A percentile compares a stretch with the other conserved stretches of the same genome.
Conservation (phyloP, 2,797 vertebrate species). For the Lacerta bilineata region DNA sequence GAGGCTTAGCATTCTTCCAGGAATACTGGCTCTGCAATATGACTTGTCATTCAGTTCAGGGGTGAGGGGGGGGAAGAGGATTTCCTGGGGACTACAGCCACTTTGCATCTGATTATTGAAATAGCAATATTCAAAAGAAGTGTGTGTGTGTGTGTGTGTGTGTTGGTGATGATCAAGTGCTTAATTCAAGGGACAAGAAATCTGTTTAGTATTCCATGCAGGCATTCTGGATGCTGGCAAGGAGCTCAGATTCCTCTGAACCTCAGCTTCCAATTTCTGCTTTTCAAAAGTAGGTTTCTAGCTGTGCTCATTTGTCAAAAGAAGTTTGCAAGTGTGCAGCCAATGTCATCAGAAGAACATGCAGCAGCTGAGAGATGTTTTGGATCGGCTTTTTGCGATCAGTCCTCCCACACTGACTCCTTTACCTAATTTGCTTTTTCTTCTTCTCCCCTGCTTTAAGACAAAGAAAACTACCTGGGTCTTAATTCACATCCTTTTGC, state of each 20-base stretch:
- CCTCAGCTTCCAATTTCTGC: not conserved
- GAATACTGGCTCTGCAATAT: conserved; percentile 43
- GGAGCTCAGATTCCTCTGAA: not conserved
- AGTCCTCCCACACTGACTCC: not conserved
- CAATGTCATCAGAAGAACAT: not conserved
- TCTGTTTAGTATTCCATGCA: not conserved
- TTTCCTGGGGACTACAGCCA: conserved; percentile 53
- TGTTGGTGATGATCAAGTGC: conserved; percentile 42
- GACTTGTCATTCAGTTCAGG: conserved; percentile 50
- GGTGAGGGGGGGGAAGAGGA: conserved; percentile 15
- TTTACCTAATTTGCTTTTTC: not conserved
- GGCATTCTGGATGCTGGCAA: not conserved
- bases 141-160: not conserved
- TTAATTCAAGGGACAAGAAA: conserved; percentile 20
- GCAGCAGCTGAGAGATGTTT: not conserved
- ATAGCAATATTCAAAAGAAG: conserved; percentile 26
- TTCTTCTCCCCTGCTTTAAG: not conserved
- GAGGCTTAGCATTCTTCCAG: conserved; percentile 57
- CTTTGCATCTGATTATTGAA: conserved; percentile 48
- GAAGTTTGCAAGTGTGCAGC: not conserved
- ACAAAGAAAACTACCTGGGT: not conserved
- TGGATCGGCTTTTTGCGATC: not conserved
- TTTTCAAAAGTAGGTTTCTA: not conserved
- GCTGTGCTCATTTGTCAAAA: not conserved
- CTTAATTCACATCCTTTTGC: not conserved